phyloP scores from a whole-genome alignment of 2,888 invertebrate species.

The Parapristionchus giblindavisi region DNA sequence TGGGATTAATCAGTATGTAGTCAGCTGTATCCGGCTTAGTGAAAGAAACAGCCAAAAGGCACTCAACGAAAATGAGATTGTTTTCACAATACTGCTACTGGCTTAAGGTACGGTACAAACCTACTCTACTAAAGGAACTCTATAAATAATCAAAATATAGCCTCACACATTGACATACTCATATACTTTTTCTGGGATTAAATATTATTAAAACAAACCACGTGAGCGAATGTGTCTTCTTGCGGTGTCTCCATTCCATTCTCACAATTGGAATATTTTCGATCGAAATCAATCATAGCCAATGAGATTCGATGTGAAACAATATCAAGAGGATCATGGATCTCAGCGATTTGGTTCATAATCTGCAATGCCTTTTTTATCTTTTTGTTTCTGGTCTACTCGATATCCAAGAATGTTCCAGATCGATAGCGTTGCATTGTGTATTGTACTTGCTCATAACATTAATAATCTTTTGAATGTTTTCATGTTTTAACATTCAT shows the following conservation, averaged over 20 bases:
- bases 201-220: slow-evolving; percentile 39
- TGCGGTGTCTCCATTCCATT: slow-evolving; percentile 48
- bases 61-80: too few species aligned
- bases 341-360: slow-evolving; percentile 56
- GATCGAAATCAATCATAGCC: slow-evolving; percentile 49
- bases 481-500: background rate
- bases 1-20: too few species aligned
- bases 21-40: too few species aligned
- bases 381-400: background rate
- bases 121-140: too few species aligned
- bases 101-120: too few species aligned
- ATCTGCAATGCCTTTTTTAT: too few species aligned
- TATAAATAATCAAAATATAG: too few species aligned
- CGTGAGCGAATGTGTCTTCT: slow-evolving; percentile 47
- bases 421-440: too few species aligned
- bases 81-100: too few species aligned
- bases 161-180: background rate
- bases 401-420: background rate
- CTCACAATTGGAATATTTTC: slow-evolving; percentile 51
- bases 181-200: background rate
- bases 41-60: too few species aligned
- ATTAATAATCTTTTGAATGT: too few species aligned
- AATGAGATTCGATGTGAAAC: slow-evolving; percentile 50
- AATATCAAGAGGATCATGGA: slow-evolving; percentile 55
- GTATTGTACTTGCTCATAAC: too few species aligned